phyloP scores from a whole-genome alignment of 2,888 invertebrate species.

The Rotaria magnacalcarata region DNA sequence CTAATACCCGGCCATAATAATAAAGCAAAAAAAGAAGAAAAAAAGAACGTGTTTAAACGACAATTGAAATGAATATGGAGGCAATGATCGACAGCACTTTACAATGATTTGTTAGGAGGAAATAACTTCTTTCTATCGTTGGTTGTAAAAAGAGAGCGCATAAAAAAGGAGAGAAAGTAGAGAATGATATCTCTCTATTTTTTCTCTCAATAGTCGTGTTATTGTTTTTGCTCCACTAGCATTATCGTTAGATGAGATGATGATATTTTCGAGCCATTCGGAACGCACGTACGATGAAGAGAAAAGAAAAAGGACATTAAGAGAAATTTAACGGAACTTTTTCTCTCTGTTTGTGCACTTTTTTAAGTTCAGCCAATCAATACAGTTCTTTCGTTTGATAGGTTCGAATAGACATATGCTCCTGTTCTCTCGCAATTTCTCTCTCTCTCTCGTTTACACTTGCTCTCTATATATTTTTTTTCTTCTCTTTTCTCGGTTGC shows the following conservation, averaged over 20 bases:
- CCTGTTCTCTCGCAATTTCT: not conserved
- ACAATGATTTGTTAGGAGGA: constrained; percentile 37
- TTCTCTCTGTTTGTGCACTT: not conserved
- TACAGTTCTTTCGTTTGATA: not conserved
- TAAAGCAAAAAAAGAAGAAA: not conserved
- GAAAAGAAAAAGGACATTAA: not conserved
- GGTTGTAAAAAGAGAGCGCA: not conserved
- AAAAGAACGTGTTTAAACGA: constrained; percentile 33
- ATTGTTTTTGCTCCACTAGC: constrained; percentile 26
- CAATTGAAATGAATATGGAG: constrained; percentile 34
- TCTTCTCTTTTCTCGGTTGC: not conserved
- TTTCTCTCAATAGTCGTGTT: not conserved
- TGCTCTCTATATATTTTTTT: not conserved
- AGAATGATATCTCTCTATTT: not conserved
- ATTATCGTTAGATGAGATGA: constrained; percentile 31
- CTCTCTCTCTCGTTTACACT: not conserved
- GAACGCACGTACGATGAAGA: not conserved
- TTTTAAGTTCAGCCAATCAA: constrained; percentile 1
- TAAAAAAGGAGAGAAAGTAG: not conserved
- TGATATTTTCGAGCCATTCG: constrained; percentile 23
- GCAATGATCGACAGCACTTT: constrained; percentile 36
- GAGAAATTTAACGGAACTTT: not conserved
- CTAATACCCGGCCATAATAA: constrained; percentile 26
- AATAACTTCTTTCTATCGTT: constrained; percentile 29
- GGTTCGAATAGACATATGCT: not conserved